Conservation (phyloP, 2,797 vertebrate species). For the Mycteria americana region DNA sequence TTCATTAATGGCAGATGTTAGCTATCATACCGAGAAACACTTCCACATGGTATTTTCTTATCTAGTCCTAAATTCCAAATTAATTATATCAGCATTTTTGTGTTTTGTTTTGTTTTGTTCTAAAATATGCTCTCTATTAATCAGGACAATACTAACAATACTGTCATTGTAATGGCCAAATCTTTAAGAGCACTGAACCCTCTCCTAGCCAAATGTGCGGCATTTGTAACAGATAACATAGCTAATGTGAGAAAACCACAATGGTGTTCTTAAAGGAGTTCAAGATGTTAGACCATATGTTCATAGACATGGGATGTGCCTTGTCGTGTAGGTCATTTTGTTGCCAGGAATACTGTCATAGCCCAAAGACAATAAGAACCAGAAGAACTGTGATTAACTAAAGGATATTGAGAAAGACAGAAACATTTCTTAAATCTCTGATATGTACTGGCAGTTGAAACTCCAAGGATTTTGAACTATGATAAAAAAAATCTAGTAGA, state of each 20-base stretch:
- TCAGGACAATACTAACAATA: background rate
- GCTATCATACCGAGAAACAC: background rate
- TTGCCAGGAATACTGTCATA: background rate
- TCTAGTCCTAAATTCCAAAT: background rate
- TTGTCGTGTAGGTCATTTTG: background rate
- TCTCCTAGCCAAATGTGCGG: background rate
- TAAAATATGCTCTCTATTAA: background rate
- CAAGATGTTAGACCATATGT: constrained; percentile 30
- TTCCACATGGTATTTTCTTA: background rate
- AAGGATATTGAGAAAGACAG: background rate
- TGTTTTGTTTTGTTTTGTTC: background rate
- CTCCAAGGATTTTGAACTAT: background rate
- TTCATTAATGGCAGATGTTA: background rate
- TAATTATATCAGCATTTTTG: constrained; percentile 10
- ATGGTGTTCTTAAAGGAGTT: constrained; percentile 9
- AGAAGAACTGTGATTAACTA: background rate
- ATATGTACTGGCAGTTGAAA: background rate
- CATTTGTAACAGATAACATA: background rate
- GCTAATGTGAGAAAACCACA: background rate
- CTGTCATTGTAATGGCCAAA: background rate
- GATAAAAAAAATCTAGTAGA: background rate
- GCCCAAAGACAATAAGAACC: background rate
- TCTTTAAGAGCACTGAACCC: background rate
- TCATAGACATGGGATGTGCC: background rate
- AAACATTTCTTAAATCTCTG: background rate